Percentiles rank a stretch among this genome's conserved stretches.
phyloP scores from a whole-genome alignment of 2,797 vertebrate genomes.

The Eulemur albifrons region DNA sequence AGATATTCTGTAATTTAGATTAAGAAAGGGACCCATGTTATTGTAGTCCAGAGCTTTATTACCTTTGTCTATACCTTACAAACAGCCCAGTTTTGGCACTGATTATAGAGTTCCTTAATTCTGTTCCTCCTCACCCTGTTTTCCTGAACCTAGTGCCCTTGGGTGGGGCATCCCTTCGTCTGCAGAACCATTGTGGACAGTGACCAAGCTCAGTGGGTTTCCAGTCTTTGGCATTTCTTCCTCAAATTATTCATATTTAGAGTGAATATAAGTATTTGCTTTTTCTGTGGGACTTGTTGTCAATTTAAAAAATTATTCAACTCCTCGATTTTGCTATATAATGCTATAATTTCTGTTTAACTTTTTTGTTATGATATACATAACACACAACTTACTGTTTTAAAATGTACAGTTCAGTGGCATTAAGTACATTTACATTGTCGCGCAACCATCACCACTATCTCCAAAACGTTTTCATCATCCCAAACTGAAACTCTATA shows the following conservation, averaged over 20 bases:
- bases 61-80: neutral
- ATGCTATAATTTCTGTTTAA: neutral
- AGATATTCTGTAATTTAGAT: neutral
- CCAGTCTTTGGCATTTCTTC: neutral
- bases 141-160: neutral
- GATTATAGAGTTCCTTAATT: neutral
- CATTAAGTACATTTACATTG: neutral
- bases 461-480: neutral
- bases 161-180: neutral
- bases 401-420: neutral
- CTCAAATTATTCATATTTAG: neutral
- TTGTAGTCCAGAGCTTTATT: neutral
- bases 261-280: neutral
- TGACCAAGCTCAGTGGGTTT: neutral
- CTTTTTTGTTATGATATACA: neutral
- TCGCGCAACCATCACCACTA: neutral
- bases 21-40: neutral
- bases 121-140: neutral
- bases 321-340: neutral
- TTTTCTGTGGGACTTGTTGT: neutral
- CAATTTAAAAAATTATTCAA: neutral
- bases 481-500: neutral
- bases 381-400: neutral
- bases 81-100: neutral
- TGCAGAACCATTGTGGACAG: neutral